These are phyloP conservation scores for Graptemys geographica DNA, from an alignment of 2,797 vertebrate genomes.

Conservation along the genomic window DNA sequence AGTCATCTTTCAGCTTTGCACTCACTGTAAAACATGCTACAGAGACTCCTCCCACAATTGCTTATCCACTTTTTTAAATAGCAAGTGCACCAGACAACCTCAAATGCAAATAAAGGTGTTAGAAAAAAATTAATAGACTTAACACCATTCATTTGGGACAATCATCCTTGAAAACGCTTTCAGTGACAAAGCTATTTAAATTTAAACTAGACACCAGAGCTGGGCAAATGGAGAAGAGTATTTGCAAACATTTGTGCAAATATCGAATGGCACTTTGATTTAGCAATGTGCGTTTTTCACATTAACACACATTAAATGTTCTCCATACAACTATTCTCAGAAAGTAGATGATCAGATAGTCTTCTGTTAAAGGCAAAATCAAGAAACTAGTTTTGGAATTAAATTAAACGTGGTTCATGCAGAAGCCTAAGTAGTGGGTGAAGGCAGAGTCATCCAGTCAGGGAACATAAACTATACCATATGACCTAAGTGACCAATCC, in stretches of 20 bases:
- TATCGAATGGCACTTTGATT: neutral
- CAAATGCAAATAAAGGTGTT: neutral
- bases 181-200: neutral
- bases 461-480: accelerated
- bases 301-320: neutral
- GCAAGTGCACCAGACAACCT: neutral
- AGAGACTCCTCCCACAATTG: neutral
- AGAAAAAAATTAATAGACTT: neutral
- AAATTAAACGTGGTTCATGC: neutral
- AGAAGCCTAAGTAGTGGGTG: neutral
- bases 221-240: neutral
- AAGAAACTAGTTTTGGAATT: neutral
- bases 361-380: neutral
- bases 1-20: neutral
- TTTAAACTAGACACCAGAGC: neutral
- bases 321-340: neutral
- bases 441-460: neutral
- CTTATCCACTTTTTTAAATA: neutral
- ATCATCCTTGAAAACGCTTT: neutral
- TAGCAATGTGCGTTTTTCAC: neutral
- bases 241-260: neutral
- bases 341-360: neutral
- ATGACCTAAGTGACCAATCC: neutral
- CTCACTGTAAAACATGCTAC: neutral
- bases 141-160: neutral